Evolutionary conservation across 2,888 invertebrate species (phyloP).

Genomic region (Tortricodes alternella): DNA sequence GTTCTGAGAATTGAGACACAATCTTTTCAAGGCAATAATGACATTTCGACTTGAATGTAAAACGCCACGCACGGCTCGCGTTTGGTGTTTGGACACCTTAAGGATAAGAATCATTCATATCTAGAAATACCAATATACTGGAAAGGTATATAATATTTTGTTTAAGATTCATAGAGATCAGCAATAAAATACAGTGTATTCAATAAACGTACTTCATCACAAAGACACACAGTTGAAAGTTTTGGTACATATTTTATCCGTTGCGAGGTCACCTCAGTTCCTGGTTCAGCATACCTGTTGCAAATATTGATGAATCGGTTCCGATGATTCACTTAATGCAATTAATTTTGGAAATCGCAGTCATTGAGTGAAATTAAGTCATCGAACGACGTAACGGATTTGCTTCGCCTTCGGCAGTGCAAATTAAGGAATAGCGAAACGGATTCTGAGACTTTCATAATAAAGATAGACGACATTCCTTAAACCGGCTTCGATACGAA

Average conservation of each 20-base stretch:
- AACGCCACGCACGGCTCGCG: too few species aligned
- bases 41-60: too few species aligned
- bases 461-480: background rate
- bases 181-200: background rate
- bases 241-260: too few species aligned
- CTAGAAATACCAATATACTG: too few species aligned
- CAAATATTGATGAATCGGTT: background rate
- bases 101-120: too few species aligned
- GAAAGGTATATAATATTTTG: too few species aligned
- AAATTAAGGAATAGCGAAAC: slow-evolving; percentile 7
- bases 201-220: background rate
- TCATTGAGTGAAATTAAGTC: slow-evolving; percentile 31
- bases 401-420: background rate
- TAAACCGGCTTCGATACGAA: background rate
- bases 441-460: slow-evolving; percentile 5
- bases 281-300: background rate
- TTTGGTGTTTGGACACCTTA: too few species aligned
- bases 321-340: slow-evolving; percentile 32
- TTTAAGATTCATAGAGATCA: too few species aligned
- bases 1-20: too few species aligned
- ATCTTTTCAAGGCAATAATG: too few species aligned
- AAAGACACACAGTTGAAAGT: background rate
- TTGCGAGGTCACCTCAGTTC: background rate
- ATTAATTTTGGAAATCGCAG: slow-evolving; percentile 42
- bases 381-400: slow-evolving; percentile 1